Evolutionary conservation across 2,888 invertebrate species (phyloP).

Genomic region (Agrochola lota): DNA sequence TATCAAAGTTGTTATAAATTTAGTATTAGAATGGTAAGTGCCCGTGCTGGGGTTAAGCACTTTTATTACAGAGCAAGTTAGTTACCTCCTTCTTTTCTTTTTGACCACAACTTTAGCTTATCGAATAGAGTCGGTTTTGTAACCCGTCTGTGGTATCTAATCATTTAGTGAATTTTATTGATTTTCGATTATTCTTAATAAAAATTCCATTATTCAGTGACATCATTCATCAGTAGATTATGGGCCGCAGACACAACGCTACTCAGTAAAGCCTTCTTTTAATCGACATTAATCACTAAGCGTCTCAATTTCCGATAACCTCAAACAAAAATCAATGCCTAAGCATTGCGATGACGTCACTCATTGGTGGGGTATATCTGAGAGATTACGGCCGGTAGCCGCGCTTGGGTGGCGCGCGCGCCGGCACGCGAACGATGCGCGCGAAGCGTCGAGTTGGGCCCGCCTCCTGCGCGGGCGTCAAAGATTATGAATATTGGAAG

Average conservation of each 20-base stretch:
- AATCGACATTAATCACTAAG: slow-evolving; percentile 27
- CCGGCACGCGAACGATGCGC: slow-evolving; percentile 84
- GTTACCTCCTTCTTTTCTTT: neutral
- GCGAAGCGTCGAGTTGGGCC: slow-evolving; percentile 77
- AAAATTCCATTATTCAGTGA: neutral
- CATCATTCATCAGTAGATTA: slow-evolving; percentile 2
- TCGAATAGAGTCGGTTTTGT: neutral
- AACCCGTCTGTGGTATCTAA: no score
- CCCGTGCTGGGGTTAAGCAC: no score
- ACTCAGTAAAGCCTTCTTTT: slow-evolving; percentile 11
- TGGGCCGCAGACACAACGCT: neutral
- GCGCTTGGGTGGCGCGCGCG: slow-evolving; percentile 85
- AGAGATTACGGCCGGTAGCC: slow-evolving; percentile 77
- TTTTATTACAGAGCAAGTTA: no score
- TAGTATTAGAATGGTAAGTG: no score
- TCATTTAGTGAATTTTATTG: neutral
- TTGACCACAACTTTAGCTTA: neutral
- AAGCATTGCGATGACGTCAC: slow-evolving; percentile 60
- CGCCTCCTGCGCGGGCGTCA: slow-evolving; percentile 81
- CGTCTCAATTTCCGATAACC: slow-evolving; percentile 26
- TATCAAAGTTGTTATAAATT: no score
- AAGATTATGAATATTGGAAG: slow-evolving; percentile 72
- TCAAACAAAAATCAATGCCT: slow-evolving; percentile 48
- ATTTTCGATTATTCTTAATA: neutral
- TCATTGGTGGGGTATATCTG: slow-evolving; percentile 61